Base-by-base conservation (phyloP, 2,113 vertebrate species). In the Cyanoramphus novaezelandiae region DNA sequence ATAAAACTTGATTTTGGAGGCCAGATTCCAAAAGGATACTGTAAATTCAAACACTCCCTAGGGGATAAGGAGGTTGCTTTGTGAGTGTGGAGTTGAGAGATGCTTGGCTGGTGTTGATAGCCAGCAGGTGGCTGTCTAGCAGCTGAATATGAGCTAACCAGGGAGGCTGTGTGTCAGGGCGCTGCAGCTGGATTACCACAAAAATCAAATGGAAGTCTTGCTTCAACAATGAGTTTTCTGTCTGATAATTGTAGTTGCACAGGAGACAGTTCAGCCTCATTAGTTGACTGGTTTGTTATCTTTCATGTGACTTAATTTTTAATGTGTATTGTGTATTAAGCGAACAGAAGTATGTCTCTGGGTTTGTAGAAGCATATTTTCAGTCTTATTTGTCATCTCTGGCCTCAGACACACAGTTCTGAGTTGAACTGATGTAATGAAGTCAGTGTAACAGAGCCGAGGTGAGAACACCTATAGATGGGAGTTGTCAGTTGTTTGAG, bases 71-170 rank as follows among this genome's bases (percentile, higher is more conserved):
- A 39, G 23, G 15, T 57, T 31, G 17, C 10, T 71, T 46, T 31
- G 37, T 44, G 70, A 50, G n/a, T 71, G 74, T 43, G 59, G 50
- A 90, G 68, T 12, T 49, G 59, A 33, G 47, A 39, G 41, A 37
- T 11, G 21, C 16, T 43, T n/a, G 13, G 74, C 28, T 82, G 70
- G 59, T 86, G 76, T 20, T 44, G 49, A 75, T 53, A 92, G 55
- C 74, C 94, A 95, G 94, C 96, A 97, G 96, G 60, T 96, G 96
- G 94, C 94, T 92, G 88, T 94, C 87, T 59, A 80, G 85, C 67
- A 86, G 86, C 63, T 92, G 50, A 21, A 4, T 76, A 15, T 25
- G 70, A 41, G 17, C 57, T 10, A 50, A 80, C 60, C 60, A 29
- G 67, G 17, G 46, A 29, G 43, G 27, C 79, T 55, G 72, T 8